Percentiles rank a stretch among this genome's conserved stretches.
These are phyloP conservation scores for Oedothorax gibbosus DNA, from an alignment of 1,140 invertebrate genomes.

Conservation along the genomic window DNA sequence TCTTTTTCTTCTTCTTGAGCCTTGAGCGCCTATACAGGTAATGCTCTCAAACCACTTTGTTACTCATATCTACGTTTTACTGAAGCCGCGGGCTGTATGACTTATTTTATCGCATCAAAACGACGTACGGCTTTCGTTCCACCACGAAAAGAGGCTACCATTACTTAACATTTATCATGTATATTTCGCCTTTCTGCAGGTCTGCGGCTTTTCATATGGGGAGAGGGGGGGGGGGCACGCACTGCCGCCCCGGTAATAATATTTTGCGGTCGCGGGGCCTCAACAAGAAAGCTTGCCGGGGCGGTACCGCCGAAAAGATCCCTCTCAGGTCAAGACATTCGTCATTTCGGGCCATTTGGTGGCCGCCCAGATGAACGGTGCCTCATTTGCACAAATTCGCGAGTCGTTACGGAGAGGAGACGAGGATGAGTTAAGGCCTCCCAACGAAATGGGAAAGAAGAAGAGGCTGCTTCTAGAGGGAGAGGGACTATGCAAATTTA, in stretches of 20 bases:
- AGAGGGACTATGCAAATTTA: conserved; percentile 56
- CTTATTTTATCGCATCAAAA: conserved; percentile 60
- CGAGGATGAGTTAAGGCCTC: conserved; percentile 38
- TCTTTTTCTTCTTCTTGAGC: no score
- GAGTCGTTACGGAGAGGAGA: conserved; percentile 36
- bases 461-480: conserved; percentile 24
- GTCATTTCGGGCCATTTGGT: conserved; percentile 44
- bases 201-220: neutral
- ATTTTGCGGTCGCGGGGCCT: conserved; percentile 46
- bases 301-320: conserved; percentile 5
- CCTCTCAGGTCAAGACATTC: conserved; percentile 59
- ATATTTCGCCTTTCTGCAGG: conserved; percentile 39
- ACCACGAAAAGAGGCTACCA: conserved; percentile 48
- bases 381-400: conserved; percentile 61
- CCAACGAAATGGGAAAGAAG: conserved; percentile 29
- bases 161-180: conserved; percentile 61
- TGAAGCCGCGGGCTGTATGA: conserved; percentile 31
- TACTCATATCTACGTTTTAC: conserved; percentile 18
- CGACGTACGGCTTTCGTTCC: conserved; percentile 36
- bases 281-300: neutral
- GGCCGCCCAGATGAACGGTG: conserved; percentile 40
- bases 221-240: neutral
- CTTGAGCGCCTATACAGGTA: no score
- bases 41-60: conserved; percentile 42
- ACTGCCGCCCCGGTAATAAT: conserved; percentile 26